Evolutionary conservation across 2,797 vertebrate genomes (phyloP).

Genomic region (Gymnodraco acuticeps): DNA sequence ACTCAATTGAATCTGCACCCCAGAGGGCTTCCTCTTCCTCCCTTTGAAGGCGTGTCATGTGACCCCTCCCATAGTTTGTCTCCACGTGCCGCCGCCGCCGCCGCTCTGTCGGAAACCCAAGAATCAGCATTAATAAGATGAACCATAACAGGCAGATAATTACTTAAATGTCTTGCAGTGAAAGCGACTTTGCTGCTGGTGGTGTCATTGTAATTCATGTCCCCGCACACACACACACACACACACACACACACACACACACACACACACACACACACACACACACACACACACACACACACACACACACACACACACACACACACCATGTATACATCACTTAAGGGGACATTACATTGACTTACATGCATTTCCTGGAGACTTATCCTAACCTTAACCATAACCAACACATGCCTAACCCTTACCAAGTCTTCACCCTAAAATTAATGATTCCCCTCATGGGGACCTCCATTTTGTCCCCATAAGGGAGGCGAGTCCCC

Average conservation of each 20-base stretch:
- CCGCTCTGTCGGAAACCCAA: slow-evolving; percentile 25
- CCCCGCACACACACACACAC: slow-evolving; percentile 56
- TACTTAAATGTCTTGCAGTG: slow-evolving; percentile 16
- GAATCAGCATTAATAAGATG: neutral
- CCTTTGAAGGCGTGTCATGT: slow-evolving; percentile 8
- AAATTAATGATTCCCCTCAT: too few species aligned
- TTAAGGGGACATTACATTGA: too few species aligned
- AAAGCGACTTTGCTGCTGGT: neutral
- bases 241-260: slow-evolving; percentile 57
- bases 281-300: slow-evolving; percentile 54
- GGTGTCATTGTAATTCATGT: slow-evolving; percentile 15
- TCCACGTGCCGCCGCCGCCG: slow-evolving; percentile 18
- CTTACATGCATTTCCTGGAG: too few species aligned
- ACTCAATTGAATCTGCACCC: too few species aligned
- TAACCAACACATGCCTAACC: too few species aligned
- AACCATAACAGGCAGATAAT: neutral
- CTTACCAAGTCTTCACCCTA: too few species aligned
- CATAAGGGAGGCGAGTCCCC: too few species aligned
- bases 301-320: too few species aligned
- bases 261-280: slow-evolving; percentile 58
- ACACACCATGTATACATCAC: too few species aligned
- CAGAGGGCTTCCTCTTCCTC: slow-evolving; percentile 7
- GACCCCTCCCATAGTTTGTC: slow-evolving; percentile 35
- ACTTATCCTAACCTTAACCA: too few species aligned
- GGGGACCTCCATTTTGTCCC: too few species aligned